phyloP scores from a whole-genome alignment of 2,888 invertebrate species.

The Drosophila buzzatii region DNA sequence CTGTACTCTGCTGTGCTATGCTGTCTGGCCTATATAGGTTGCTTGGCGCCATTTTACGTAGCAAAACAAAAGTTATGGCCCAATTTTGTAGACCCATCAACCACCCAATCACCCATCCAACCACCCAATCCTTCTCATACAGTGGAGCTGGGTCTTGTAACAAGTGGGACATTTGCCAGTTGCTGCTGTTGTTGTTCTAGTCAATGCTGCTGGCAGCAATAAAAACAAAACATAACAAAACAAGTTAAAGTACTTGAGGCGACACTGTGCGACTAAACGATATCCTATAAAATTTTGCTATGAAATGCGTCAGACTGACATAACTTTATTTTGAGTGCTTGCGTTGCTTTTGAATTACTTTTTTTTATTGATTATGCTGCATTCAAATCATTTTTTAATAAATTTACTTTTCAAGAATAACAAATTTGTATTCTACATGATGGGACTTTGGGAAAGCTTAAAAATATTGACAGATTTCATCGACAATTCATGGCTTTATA shows the following conservation, averaged over 20 bases:
- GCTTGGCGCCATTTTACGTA: slow-evolving; percentile 79
- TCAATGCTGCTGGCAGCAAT: slow-evolving; percentile 74
- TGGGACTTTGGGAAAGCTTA: too few species aligned
- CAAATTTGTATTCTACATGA: too few species aligned
- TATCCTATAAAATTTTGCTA: not conserved
- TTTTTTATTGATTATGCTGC: not conserved
- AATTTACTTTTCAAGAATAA: too few species aligned
- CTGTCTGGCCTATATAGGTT: slow-evolving; percentile 80
- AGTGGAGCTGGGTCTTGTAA: slow-evolving; percentile 58
- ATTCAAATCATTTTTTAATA: too few species aligned
- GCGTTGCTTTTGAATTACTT: not conserved
- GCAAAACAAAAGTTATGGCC: slow-evolving; percentile 79
- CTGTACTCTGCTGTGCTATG: slow-evolving; percentile 2
- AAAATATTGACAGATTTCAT: not conserved
- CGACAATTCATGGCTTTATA: too few species aligned
- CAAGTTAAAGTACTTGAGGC: slow-evolving; percentile 1
- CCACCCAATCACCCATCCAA: slow-evolving; percentile 27
- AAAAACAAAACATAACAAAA: slow-evolving; percentile 57
- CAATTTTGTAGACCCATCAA: slow-evolving; percentile 65
- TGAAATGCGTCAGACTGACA: too few species aligned
- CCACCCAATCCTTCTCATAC: not conserved
- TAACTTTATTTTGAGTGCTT: not conserved
- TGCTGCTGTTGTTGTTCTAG: slow-evolving; percentile 62
- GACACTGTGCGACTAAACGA: not conserved
- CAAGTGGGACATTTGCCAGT: slow-evolving; percentile 80